A percentile compares a stretch with the other conserved stretches of the same genome.
Conservation (phyloP, 1,140 invertebrate species). For the Nomia melanderi region DNA sequence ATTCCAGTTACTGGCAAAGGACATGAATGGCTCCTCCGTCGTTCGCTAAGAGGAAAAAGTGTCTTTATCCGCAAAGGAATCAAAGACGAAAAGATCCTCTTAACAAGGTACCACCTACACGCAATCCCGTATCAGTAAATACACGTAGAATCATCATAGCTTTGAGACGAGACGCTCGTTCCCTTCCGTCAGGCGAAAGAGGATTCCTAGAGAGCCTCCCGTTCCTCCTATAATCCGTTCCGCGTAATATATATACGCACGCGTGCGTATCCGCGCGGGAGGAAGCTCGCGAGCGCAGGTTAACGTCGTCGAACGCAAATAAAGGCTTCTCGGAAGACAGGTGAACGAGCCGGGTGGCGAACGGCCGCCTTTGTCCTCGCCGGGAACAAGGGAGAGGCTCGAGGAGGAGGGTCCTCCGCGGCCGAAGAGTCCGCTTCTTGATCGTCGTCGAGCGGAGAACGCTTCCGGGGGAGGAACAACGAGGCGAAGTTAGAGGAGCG, state of each 20-base stretch:
- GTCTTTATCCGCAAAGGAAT: too few species aligned
- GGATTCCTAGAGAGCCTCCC: background rate
- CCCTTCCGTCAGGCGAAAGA: background rate
- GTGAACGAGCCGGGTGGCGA: conserved; percentile 15
- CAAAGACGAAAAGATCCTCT: too few species aligned
- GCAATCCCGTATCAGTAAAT: too few species aligned
- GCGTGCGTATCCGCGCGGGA: background rate
- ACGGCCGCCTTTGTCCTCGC: background rate
- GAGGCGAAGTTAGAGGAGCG: too few species aligned
- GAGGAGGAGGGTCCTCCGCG: background rate
- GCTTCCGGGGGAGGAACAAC: too few species aligned
- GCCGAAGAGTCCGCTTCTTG: background rate
- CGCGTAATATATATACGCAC: background rate
- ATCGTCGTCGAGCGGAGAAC: background rate
- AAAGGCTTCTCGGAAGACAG: conserved; percentile 28
- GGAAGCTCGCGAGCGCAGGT: background rate
- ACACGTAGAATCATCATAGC: background rate
- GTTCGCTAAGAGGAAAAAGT: too few species aligned
- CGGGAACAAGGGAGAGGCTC: conserved; percentile 4
- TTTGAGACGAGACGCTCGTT: background rate
- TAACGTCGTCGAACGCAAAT: conserved; percentile 17
- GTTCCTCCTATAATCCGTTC: background rate
- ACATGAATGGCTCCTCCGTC: too few species aligned
- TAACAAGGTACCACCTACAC: too few species aligned
- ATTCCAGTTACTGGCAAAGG: too few species aligned